Evolutionary conservation across 2,113 vertebrate species (phyloP).

Genomic region (Channa maculata): DNA sequence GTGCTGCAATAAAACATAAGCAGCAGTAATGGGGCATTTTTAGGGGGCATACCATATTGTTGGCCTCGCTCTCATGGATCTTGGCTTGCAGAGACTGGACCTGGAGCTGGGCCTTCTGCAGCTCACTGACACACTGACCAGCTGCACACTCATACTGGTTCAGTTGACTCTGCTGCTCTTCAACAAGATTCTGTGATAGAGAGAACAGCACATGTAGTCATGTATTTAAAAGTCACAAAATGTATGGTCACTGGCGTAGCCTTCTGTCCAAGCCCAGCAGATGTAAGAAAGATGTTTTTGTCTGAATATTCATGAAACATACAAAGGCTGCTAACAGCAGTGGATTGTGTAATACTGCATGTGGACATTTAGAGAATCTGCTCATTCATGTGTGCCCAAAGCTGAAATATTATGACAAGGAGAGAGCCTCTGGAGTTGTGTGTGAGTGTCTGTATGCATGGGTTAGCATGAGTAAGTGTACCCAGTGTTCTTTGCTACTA

Average conservation of each 20-base stretch:
- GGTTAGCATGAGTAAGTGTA: constrained; percentile 23
- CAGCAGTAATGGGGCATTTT: not conserved
- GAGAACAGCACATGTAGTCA: not conserved
- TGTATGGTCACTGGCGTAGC: not conserved
- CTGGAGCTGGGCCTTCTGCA: constrained; percentile 87
- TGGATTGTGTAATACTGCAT: constrained; percentile 30
- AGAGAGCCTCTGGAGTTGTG: constrained; percentile 18
- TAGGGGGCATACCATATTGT: constrained; percentile 86
- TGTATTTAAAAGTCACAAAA: too few species aligned
- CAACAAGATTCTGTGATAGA: constrained; percentile 79
- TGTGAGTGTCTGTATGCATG: constrained; percentile 35
- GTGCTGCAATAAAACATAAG: not conserved
- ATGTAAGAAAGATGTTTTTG: not conserved
- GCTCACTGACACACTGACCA: constrained; percentile 79
- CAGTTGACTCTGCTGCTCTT: constrained; percentile 84
- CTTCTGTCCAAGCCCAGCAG: not conserved
- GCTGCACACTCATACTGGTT: constrained; percentile 81
- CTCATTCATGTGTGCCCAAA: constrained; percentile 29
- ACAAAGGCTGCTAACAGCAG: not conserved
- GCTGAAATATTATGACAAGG: constrained; percentile 10
- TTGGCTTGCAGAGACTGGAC: constrained; percentile 86
- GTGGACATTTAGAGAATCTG: constrained; percentile 15
- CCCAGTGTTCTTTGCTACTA: constrained; percentile 16
- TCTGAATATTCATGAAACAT: constrained; percentile 26
- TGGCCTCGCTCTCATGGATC: constrained; percentile 87